Percentiles rank a stretch among this genome's conserved stretches.
Evolutionary conservation across 2,113 vertebrate genomes (phyloP).

Genomic region (Chlamydotis undulata): DNA sequence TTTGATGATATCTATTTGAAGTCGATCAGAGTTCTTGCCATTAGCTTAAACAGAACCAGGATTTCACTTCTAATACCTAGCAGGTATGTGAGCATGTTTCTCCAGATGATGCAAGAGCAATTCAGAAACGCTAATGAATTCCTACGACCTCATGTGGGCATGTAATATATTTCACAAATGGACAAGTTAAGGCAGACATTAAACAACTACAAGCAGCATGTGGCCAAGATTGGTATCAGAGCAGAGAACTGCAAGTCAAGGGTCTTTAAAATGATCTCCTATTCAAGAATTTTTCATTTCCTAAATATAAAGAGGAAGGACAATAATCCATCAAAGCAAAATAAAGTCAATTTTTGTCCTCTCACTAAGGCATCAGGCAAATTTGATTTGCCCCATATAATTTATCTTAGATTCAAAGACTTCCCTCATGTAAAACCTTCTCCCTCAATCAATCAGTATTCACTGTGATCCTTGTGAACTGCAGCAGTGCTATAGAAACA

Average conservation of each 20-base stretch:
- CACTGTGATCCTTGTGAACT: not conserved
- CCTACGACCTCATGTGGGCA: not conserved
- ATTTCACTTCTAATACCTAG: not conserved
- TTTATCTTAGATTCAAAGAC: not conserved
- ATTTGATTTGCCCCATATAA: not conserved
- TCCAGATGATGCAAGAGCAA: conserved; percentile 13
- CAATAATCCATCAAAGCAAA: not conserved
- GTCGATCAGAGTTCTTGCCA: conserved; percentile 8
- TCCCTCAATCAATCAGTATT: not conserved
- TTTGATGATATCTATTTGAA: conserved; percentile 15
- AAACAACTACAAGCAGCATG: conserved; percentile 9
- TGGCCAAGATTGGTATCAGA: not conserved
- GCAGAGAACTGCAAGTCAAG: not conserved
- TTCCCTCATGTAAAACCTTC: not conserved
- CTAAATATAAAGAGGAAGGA: not conserved
- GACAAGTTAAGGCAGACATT: conserved; percentile 10
- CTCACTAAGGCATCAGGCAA: not conserved
- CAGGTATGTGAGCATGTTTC: not conserved
- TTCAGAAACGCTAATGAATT: conserved; percentile 15
- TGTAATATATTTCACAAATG: conserved; percentile 8
- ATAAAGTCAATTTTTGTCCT: not conserved
- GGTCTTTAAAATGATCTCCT: not conserved
- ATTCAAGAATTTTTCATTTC: not conserved
- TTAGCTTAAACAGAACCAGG: not conserved
- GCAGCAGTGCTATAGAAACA: not conserved